A percentile compares a stretch with the other conserved stretches of the same genome.
These are phyloP conservation scores for Dunckerocampus dactyliophorus DNA, from an alignment of 2,113 vertebrate genomes.

Conservation along the genomic window DNA sequence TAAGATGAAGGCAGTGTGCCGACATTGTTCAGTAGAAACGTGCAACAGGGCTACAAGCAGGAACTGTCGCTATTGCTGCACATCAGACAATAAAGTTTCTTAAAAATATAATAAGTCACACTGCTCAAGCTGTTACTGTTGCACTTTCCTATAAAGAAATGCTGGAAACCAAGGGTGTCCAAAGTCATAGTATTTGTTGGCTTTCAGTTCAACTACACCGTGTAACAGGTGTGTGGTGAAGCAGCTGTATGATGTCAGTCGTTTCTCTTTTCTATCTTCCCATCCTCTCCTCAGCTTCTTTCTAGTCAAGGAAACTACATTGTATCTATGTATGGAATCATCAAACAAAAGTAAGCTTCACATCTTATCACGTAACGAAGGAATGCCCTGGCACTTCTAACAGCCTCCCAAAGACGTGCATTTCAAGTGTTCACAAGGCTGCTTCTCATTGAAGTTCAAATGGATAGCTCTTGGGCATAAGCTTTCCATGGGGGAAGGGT, in stretches of 20 bases:
- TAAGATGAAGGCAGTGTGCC: no score
- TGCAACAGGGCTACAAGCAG: no score
- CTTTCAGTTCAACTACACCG: slow-evolving; percentile 4
- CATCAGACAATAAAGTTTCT: no score
- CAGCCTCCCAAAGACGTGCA: slow-evolving; percentile 65
- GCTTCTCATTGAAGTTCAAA: slow-evolving; percentile 75
- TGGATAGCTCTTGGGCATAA: slow-evolving; percentile 73
- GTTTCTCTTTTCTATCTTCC: slow-evolving; percentile 18
- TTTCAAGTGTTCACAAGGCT: slow-evolving; percentile 74
- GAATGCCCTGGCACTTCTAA: slow-evolving; percentile 71
- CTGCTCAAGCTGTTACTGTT: no score
- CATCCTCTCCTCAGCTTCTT: slow-evolving; percentile 23
- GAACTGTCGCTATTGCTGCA: no score
- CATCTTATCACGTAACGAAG: slow-evolving; percentile 71
- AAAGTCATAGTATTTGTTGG: neutral
- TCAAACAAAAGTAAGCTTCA: slow-evolving; percentile 73
- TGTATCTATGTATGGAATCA: slow-evolving; percentile 71
- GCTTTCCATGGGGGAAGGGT: slow-evolving; percentile 49
- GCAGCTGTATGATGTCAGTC: slow-evolving; percentile 18
- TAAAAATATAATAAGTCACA: no score
- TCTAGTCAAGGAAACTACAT: slow-evolving; percentile 50
- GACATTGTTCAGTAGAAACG: no score
- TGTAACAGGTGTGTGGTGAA: slow-evolving; percentile 45
- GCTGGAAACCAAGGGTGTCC: no score
- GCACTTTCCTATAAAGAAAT: no score